Base-by-base conservation (phyloP, 2,113 vertebrate genomes). In the Cnemophilus loriae region DNA sequence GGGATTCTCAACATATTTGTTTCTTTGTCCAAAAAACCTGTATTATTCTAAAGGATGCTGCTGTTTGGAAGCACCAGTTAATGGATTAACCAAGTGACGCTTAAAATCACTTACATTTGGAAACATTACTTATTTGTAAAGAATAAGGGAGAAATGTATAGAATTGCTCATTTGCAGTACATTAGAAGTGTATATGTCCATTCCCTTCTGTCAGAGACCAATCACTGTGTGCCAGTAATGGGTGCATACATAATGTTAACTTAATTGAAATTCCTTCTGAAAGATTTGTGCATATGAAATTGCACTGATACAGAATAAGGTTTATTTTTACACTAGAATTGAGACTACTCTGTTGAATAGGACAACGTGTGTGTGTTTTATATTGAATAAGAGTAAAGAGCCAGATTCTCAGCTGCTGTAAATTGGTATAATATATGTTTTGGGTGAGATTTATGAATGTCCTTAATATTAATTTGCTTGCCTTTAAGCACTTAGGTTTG, bases 201-300 rank as follows among this genome's bases (percentile, higher is more conserved):
- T 93, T 94, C 50, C 65, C 52, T 85, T 95, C 93, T 95, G 90
- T 96, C 87, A 94, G 93, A 95, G 90, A 96, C 92, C 93, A 95
- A 88, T 97, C 95, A 88, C 90, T 20, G 60, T 6, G 19, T 41
- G 93, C 93, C 77, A 80, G 94, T 96, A 97, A 96, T 97, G 95
- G 95, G 88, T 96, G 95, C 93, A 96, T 95, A 95, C 95, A 95
- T 96, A 96, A 97, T 96, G 92, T 78, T 96, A 92, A 93, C 93
- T 97, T 97, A 96, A 96, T 97, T 97, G 95, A 95, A 94, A 96
- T 96, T 86, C 95, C 90, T 96, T 95, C 95, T 90, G 96, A 96
- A 96, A 95, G 95, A 97, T 90, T 96, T 93, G 95, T 96, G 88
- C 93, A 86, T 96, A 67, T 88, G 95, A 95, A 97, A 96, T 95